These are phyloP conservation scores for Trichogramma dendrolimi DNA, from an alignment of 2,888 invertebrate genomes.

Conservation along the genomic window DNA sequence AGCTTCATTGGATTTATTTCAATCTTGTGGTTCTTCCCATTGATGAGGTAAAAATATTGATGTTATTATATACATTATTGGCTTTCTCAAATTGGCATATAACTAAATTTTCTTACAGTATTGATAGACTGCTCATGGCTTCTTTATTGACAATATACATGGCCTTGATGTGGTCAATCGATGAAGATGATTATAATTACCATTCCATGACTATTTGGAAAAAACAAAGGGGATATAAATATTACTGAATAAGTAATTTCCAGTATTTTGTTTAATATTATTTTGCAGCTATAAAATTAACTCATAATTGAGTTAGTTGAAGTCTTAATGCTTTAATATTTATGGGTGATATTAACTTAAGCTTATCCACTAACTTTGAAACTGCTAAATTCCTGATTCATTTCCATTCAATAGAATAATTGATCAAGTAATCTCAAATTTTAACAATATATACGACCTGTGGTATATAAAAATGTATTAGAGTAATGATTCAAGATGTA, in stretches of 20 bases:
- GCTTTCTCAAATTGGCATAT: background rate
- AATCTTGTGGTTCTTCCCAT: slow-evolving; percentile 59
- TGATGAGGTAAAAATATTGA: slow-evolving; percentile 55
- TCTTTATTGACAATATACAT: slow-evolving; percentile 57
- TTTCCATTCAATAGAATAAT: too few relatives aligned
- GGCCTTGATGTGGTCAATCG: slow-evolving; percentile 61
- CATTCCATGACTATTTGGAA: slow-evolving; percentile 54
- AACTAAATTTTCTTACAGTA: slow-evolving; percentile 40
- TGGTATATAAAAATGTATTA: too few relatives aligned
- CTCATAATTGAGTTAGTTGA: background rate
- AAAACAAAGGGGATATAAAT: slow-evolving; percentile 53
- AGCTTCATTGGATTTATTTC: slow-evolving; percentile 59
- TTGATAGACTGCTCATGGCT: slow-evolving; percentile 59
- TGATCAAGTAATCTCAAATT: too few relatives aligned
- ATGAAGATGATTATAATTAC: slow-evolving; percentile 57
- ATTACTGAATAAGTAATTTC: background rate
- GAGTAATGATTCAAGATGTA: too few relatives aligned
- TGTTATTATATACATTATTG: slow-evolving; percentile 9
- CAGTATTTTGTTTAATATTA: background rate
- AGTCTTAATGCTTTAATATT: background rate
- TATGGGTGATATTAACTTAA: background rate
- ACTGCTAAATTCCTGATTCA: too few relatives aligned
- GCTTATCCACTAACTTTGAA: too few relatives aligned
- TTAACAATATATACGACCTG: too few relatives aligned
- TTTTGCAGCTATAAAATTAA: background rate